Evolutionary conservation across 2,113 vertebrate genomes (phyloP).

Genomic region (Collichthys lucidus): DNA sequence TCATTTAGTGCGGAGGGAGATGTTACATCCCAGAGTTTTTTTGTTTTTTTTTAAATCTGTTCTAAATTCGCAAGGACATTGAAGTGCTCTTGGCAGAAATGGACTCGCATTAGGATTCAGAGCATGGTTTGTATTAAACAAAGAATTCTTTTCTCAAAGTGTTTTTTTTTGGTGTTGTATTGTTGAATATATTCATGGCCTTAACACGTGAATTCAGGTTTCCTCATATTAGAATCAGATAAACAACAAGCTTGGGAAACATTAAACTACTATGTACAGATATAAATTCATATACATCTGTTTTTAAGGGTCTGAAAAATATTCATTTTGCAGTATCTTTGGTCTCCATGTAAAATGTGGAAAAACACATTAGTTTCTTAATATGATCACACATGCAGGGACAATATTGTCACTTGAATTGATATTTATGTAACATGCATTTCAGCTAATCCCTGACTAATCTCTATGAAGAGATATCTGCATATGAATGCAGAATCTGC

Average conservation of each 20-base stretch:
- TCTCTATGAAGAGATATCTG: too few relatives aligned
- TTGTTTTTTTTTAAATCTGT: slow-evolving; percentile 22
- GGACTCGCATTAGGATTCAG: slow-evolving; percentile 53
- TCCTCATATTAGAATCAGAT: background rate
- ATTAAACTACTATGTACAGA: too few relatives aligned
- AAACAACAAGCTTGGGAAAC: too few relatives aligned
- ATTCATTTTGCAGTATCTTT: background rate
- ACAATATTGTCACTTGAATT: background rate
- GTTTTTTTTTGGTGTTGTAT: slow-evolving; percentile 11
- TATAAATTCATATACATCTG: too few relatives aligned
- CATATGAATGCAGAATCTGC: too few relatives aligned
- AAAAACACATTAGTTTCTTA: background rate
- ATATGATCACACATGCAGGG: background rate
- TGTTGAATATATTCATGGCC: background rate
- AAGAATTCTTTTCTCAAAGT: background rate
- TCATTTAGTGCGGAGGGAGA: slow-evolving; percentile 75
- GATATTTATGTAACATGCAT: too few relatives aligned
- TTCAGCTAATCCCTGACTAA: too few relatives aligned
- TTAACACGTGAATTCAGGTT: background rate
- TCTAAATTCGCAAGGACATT: slow-evolving; percentile 69
- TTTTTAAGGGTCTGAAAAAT: background rate
- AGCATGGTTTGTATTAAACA: slow-evolving; percentile 38
- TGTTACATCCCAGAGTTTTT: slow-evolving; percentile 64
- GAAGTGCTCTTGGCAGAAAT: slow-evolving; percentile 43
- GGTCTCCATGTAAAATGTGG: background rate